Conservation (phyloP, 2,113 vertebrate species). For the Melospiza georgiana region DNA sequence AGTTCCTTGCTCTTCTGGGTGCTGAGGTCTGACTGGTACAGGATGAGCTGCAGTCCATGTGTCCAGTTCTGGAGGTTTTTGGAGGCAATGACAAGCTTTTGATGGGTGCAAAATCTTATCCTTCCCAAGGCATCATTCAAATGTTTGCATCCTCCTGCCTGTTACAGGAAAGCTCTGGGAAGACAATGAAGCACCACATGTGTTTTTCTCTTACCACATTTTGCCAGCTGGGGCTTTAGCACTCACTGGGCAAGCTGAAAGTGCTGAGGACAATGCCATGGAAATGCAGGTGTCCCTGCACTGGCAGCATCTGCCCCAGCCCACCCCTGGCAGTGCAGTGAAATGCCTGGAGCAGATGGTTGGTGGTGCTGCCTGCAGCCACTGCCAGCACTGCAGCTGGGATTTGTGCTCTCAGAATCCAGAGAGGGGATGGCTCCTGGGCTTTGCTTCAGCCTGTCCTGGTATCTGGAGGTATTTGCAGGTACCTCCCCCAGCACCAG, state of each 20-base stretch:
- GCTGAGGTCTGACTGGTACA: rapidly evolving
- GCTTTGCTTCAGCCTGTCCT: not conserved
- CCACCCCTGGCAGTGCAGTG: rapidly evolving
- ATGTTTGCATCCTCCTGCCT: not conserved
- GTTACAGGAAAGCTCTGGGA: not conserved
- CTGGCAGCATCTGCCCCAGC: not conserved
- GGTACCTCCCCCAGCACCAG: not conserved
- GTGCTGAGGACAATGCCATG: not conserved
- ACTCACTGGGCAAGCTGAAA: not conserved
- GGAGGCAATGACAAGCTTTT: not conserved
- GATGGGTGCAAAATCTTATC: not conserved
- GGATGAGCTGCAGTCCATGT: not conserved
- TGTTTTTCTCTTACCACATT: not conserved
- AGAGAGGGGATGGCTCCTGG: not conserved
- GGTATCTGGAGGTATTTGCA: not conserved
- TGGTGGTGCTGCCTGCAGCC: not conserved
- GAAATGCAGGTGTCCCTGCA: not conserved
- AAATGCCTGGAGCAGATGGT: not conserved
- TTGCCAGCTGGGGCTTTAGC: not conserved
- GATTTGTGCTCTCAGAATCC: not conserved
- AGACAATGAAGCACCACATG: not conserved
- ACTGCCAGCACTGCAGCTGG: not conserved
- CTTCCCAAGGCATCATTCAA: not conserved
- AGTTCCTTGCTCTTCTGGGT: not conserved
- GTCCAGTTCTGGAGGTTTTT: not conserved